Evolutionary conservation across 2,113 vertebrate species (phyloP).

Genomic region (Alces alces): DNA sequence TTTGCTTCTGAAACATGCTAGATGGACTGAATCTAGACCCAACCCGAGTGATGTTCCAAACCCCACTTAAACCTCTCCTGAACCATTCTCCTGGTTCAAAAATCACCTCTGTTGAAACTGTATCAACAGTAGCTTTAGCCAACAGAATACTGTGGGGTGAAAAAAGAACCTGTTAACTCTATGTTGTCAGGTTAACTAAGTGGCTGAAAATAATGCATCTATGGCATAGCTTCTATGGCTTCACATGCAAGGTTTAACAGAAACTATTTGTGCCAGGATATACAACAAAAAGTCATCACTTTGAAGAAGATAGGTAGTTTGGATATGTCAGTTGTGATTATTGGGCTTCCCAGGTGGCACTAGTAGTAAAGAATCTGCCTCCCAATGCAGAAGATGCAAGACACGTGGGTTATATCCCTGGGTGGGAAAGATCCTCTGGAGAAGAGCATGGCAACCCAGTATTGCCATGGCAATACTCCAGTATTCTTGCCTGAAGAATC

Average conservation of each 20-base stretch:
- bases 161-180: background rate
- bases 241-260: background rate
- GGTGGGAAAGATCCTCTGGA: background rate
- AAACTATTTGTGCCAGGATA: background rate
- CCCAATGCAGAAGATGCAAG: background rate
- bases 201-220: background rate
- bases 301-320: background rate
- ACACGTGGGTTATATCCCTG: fast-evolving
- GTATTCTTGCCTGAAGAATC: background rate
- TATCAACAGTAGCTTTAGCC: background rate
- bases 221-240: background rate
- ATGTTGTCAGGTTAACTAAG: background rate
- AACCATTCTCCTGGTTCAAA: background rate
- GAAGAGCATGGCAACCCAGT: background rate
- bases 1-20: background rate
- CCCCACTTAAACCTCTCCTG: background rate
- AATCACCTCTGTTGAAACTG: background rate
- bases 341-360: background rate
- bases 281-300: background rate
- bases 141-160: background rate
- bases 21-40: background rate
- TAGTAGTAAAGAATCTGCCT: background rate
- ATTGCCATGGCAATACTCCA: background rate
- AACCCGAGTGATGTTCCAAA: background rate
- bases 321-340: background rate